Evolutionary conservation across 2,113 vertebrate genomes (phyloP), one percentile per base, ranked within the genome.

Genomic region (Channa maculata): DNA sequence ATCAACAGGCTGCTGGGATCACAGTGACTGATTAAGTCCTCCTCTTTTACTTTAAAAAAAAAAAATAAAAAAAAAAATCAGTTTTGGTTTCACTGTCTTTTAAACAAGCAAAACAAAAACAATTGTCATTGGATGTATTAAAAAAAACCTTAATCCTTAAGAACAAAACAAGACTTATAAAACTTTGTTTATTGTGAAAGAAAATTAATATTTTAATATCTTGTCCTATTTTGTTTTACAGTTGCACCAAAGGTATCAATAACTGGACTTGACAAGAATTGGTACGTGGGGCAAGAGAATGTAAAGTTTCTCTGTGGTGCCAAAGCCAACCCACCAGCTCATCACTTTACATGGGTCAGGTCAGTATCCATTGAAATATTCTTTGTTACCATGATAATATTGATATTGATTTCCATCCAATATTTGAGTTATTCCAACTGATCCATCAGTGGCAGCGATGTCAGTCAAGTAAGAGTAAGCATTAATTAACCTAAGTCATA

Each of bases 241-340:
- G 97, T 96, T 94, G 95, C 95, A 38, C 98, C 98, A 52, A 92
- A 94, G 79, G 95, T 99, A 77, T 94, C 94, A 33, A 92, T 98
- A 77, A 91, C 88, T 78, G 96, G 95, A 37, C 93, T 93, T 79
- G 92, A 96, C 88, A 94, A 94, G 60, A 96, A 95, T 84, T 98
- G 97, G 97, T 97, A 96, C 80, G 95, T 96, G 59, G 97, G 98
- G 84, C 96, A 97, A 92, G 92, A 90, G 69, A 94, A 97, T 13
- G 96, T 97, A 79, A 95, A 94, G 88, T 94, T 99, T 65, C 95
- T 92, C 54, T 99, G 97, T 91, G 95, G 94, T 83, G 97, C 96
- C 87, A 96, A 94, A 91, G 96, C 97, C 84, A 99, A 98, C 92
- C 97, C 98, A 60, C 93, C 96, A 43, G 95, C 96, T 9, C 92